Percentiles rank a stretch among this genome's conserved stretches.
Conservation (phyloP, 2,888 invertebrate genomes). For the Therioaphis trifolii region DNA sequence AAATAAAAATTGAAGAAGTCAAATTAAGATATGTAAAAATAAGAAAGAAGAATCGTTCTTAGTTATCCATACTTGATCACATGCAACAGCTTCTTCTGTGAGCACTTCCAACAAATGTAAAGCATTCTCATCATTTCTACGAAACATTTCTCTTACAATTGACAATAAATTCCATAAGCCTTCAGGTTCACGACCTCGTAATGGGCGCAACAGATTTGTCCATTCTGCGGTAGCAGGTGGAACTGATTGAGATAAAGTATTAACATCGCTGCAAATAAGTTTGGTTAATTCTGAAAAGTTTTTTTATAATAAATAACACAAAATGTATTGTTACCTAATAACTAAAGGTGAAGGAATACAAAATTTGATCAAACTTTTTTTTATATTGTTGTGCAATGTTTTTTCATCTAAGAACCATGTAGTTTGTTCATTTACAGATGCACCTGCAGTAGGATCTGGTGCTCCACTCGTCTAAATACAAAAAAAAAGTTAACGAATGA, state of each 20-base stretch:
- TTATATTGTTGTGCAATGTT: slow-evolving; percentile 96
- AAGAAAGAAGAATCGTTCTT: too few relatives aligned
- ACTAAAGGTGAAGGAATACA: slow-evolving; percentile 98
- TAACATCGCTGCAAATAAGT: slow-evolving; percentile 84
- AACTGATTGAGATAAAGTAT: slow-evolving; percentile 94
- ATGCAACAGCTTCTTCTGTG: slow-evolving; percentile 96
- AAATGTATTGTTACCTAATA: slow-evolving; percentile 77
- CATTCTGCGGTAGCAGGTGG: slow-evolving; percentile 98
- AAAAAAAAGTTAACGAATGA: slow-evolving; percentile 37
- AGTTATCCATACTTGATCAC: slow-evolving; percentile 82
- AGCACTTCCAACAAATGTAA: slow-evolving; percentile 95
- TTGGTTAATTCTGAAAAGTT: slow-evolving; percentile 38
- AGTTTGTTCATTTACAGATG: slow-evolving; percentile 94
- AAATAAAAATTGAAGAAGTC: slow-evolving; percentile 63
- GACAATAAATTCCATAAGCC: slow-evolving; percentile 99
- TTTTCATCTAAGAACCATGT: slow-evolving; percentile 98
- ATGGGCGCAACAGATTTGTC: slow-evolving; percentile 90
- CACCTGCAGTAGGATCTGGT: slow-evolving; percentile 99
- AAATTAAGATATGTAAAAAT: background rate
- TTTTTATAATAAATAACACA: background rate
- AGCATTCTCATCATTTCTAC: slow-evolving; percentile 94
- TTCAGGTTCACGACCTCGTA: slow-evolving; percentile 95
- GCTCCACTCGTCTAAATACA: slow-evolving; percentile 80
- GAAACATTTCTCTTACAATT: slow-evolving; percentile 98
- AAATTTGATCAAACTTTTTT: slow-evolving; percentile 97